A percentile compares a stretch with the other conserved stretches of the same genome.
These are phyloP conservation scores for Onychomys torridus DNA, from an alignment of 2,797 vertebrate genomes.

Conservation along the genomic window DNA sequence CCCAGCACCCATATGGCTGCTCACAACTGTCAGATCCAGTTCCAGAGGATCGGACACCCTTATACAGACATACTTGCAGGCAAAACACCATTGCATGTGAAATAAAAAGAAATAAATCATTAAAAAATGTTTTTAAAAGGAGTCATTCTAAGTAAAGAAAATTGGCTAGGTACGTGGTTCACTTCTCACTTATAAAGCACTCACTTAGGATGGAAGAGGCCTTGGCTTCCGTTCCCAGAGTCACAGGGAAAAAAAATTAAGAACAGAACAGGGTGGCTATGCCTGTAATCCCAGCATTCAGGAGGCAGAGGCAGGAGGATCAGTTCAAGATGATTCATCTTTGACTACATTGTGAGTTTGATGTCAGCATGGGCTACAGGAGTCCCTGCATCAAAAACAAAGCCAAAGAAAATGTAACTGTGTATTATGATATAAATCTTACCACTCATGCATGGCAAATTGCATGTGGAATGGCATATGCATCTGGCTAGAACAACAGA, in stretches of 20 bases:
- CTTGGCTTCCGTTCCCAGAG: background rate
- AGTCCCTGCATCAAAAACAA: background rate
- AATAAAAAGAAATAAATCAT: background rate
- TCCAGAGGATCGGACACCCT: background rate
- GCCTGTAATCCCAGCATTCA: background rate
- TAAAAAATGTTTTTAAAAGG: background rate
- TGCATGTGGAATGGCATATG: too few species aligned
- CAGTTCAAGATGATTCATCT: background rate
- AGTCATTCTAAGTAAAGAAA: conserved; percentile 6
- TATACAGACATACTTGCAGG: too few species aligned
- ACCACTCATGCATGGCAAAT: background rate
- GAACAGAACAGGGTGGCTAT: background rate
- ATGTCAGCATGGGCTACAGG: background rate
- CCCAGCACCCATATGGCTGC: background rate
- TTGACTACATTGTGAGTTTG: background rate
- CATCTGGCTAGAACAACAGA: background rate
- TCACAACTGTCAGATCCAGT: background rate
- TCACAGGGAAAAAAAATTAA: too few species aligned
- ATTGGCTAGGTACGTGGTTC: background rate
- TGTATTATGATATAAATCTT: background rate
- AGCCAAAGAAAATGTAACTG: background rate
- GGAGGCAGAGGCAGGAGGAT: background rate
- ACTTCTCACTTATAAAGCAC: background rate
- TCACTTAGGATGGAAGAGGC: background rate
- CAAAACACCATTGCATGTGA: background rate